phyloP scores from a whole-genome alignment of 1,140 invertebrate genomes.

The Leptinotarsa texana region DNA sequence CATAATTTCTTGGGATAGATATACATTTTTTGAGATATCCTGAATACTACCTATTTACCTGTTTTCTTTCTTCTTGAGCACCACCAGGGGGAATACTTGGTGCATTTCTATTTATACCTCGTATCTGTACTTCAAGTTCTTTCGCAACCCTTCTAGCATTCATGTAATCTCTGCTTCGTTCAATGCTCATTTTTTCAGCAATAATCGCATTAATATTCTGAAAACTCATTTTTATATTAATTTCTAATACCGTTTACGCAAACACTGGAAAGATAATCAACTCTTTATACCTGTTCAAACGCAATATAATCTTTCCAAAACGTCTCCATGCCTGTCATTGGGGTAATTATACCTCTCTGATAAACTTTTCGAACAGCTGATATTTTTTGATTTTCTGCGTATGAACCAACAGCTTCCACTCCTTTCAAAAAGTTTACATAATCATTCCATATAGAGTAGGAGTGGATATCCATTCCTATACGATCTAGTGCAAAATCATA shows the following conservation, averaged over 20 bases:
- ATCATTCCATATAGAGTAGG: constrained; percentile 95
- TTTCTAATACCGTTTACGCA: neutral
- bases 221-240: constrained; percentile 21
- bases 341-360: constrained; percentile 92
- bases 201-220: constrained; percentile 92
- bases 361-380: constrained; percentile 96
- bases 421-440: constrained; percentile 97
- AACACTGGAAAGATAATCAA: neutral
- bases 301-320: constrained; percentile 98
- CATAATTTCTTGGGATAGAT: no score
- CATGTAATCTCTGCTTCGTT: constrained; percentile 90
- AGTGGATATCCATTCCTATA: constrained; percentile 97
- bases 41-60: constrained; percentile 62
- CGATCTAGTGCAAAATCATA: constrained; percentile 99
- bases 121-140: constrained; percentile 92
- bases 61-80: constrained; percentile 89
- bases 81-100: constrained; percentile 93
- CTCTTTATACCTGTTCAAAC: constrained; percentile 74
- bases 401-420: constrained; percentile 96
- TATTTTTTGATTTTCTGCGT: constrained; percentile 99
- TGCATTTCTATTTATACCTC: constrained; percentile 91
- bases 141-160: constrained; percentile 95
- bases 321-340: constrained; percentile 96
- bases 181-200: constrained; percentile 67
- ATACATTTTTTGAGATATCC: no score